phyloP scores from a whole-genome alignment of 2,113 vertebrate species.

The Sisor rabdophorus region DNA sequence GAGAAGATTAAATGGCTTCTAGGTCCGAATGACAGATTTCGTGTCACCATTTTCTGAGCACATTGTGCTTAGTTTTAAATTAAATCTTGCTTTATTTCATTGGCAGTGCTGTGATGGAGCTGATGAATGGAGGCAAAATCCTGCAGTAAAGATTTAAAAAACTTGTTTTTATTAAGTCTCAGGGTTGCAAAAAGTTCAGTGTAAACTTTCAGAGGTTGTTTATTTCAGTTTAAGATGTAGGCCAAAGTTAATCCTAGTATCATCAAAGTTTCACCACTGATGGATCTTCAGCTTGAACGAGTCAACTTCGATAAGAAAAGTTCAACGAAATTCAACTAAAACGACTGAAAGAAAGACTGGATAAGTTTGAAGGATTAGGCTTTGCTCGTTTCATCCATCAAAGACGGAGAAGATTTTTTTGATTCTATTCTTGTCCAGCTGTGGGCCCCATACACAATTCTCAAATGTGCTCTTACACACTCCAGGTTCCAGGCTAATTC shows the following conservation, averaged over 20 bases:
- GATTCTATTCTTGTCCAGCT: background rate
- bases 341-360: background rate
- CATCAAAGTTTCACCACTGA: background rate
- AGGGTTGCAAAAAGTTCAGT: background rate
- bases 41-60: no score
- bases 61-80: no score
- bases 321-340: background rate
- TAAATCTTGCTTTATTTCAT: background rate
- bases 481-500: constrained; percentile 25
- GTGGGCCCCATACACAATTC: background rate
- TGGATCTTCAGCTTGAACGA: background rate
- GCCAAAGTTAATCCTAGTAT: background rate
- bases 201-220: background rate
- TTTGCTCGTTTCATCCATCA: background rate
- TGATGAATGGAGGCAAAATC: no score
- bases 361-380: background rate
- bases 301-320: background rate
- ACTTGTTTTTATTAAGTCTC: no score
- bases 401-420: background rate
- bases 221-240: background rate
- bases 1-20: no score
- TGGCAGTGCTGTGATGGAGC: background rate
- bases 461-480: background rate
- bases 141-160: no score
- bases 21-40: no score